Base-by-base conservation (phyloP, 2,797 vertebrate species). In the Atherinosoma microstoma region DNA sequence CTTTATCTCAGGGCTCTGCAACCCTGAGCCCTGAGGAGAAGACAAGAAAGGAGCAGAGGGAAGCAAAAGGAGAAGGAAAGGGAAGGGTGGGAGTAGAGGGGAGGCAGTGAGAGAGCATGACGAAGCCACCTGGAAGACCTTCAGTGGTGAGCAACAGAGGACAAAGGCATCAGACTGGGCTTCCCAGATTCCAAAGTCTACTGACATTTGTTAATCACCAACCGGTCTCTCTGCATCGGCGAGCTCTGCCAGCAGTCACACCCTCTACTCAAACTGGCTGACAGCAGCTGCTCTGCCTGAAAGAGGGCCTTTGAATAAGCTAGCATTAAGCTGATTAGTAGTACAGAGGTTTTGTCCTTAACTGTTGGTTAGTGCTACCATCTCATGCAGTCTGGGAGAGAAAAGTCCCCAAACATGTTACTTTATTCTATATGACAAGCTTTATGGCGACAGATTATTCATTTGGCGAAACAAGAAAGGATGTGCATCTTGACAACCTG, bases 121-220 rank as follows among this genome's bases (percentile, higher is more conserved):
- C 83, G 86, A 83, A 89, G 92, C 93, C 95, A 95, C 95, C 93
- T 94, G 94, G 91, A 94, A 96, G 93, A 95, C 89, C 91, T 96
- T 94, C 92, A 90, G 89, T 91, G 89, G 86, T 89, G 69, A 79
- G 89, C 88, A 88, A 73, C 85, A 92, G 93, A 95, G 95, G 95
- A 97, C 95, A 96, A 95, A 94, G 94, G 94, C 95, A 95, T 95
- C 95, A 86, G 93, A 95, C 93, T 93, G 91, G 92, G 93, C 91
- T 95, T 94, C 95, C 94, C 94, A 96, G 96, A 98, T 97, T 98
- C 97, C 97, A 98, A 98, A 98, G 97, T 98, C 97, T 97, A 97
- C 96, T 95, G 95, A 96, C 95, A 94, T 97, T 97, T 97, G 97
- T 98, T 98, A 97, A 98, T 97, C 96, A 97, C 97, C 97, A 98